Conservation (phyloP, 2,888 invertebrate species). For the Torymus texanus region DNA sequence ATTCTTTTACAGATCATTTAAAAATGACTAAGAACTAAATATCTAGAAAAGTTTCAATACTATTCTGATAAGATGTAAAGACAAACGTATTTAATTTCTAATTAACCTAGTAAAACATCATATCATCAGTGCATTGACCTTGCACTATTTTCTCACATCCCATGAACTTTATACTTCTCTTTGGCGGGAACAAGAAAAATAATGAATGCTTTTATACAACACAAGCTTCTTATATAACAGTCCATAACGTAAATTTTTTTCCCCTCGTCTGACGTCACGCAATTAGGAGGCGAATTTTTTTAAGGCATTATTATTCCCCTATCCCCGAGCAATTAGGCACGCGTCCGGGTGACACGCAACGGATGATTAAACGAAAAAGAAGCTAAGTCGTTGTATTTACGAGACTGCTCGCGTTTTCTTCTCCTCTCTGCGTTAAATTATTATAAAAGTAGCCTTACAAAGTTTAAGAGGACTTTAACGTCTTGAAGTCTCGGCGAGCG, state of each 20-base stretch:
- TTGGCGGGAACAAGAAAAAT: neutral
- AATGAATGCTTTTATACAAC: neutral
- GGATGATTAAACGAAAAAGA: constrained; percentile 15
- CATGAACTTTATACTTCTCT: too few species aligned
- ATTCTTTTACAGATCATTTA: too few species aligned
- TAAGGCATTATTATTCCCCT: constrained; percentile 9
- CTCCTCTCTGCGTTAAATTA: constrained; percentile 27
- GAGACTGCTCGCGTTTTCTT: neutral
- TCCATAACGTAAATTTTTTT: constrained; percentile 12
- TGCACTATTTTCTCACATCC: too few species aligned
- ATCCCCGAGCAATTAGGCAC: constrained; percentile 13
- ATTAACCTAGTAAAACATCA: too few species aligned
- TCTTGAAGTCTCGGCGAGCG: constrained; percentile 23
- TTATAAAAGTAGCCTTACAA: constrained; percentile 38
- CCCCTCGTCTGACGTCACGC: neutral
- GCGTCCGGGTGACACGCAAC: neutral
- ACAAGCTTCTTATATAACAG: neutral
- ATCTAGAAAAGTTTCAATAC: too few species aligned
- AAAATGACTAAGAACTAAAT: too few species aligned
- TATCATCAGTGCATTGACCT: too few species aligned
- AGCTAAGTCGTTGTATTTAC: constrained; percentile 19
- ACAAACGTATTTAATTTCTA: too few species aligned
- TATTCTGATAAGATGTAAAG: too few species aligned
- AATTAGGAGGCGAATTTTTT: constrained; percentile 24
- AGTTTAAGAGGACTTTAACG: constrained; percentile 49